Conservation (phyloP, 2,797 vertebrate genomes). For the Rhabdomys pumilio region DNA sequence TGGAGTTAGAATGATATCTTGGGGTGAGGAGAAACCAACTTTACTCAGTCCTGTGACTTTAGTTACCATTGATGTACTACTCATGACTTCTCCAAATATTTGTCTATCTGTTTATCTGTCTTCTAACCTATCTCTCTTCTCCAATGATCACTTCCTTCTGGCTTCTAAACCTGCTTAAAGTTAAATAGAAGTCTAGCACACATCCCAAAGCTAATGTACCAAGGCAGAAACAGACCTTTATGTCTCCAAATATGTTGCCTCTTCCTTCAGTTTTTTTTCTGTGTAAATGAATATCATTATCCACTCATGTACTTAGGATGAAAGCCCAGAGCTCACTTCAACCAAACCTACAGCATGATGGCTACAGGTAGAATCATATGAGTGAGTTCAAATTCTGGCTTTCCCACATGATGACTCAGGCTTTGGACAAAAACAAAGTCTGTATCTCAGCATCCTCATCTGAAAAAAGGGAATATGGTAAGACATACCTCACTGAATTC, state of each 20-base stretch:
- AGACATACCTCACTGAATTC: background rate
- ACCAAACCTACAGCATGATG: background rate
- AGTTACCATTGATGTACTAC: fast-evolving
- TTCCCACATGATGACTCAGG: background rate
- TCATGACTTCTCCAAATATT: fast-evolving
- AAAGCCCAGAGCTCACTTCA: background rate
- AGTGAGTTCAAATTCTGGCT: background rate
- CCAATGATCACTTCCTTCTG: background rate
- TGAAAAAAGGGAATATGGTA: background rate
- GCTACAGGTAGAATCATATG: background rate
- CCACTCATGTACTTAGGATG: background rate
- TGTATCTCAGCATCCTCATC: background rate
- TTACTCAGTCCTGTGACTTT: background rate
- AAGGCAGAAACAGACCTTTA: background rate
- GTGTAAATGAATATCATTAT: background rate
- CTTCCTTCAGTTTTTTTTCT: background rate
- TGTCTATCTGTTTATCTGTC: background rate
- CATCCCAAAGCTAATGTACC: background rate
- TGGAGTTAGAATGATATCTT: background rate
- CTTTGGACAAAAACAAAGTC: background rate
- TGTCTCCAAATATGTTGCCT: background rate
- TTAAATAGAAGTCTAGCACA: background rate
- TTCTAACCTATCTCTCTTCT: background rate
- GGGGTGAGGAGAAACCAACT: background rate
- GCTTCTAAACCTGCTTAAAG: background rate